Conservation (phyloP, 2,113 vertebrate species). For the Anhinga anhinga region DNA sequence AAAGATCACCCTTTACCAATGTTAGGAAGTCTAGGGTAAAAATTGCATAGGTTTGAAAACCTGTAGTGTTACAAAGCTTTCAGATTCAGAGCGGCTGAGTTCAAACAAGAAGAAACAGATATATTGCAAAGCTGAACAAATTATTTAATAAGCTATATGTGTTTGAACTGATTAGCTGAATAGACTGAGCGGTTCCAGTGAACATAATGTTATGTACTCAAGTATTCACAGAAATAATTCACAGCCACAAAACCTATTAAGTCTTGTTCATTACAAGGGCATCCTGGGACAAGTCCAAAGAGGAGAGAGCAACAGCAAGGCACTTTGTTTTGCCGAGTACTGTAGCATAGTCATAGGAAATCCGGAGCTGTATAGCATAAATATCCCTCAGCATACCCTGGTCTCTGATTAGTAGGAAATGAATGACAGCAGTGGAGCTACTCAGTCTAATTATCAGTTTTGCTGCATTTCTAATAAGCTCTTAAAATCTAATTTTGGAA, state of each 20-base stretch:
- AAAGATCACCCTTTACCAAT: not conserved
- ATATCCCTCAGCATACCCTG: constrained; percentile 2
- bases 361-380: constrained; percentile 14
- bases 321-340: not conserved
- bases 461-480: constrained; percentile 39
- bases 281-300: constrained; percentile 24
- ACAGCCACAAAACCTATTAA: constrained; percentile 43
- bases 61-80: not conserved
- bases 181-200: not conserved
- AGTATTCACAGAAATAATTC: constrained; percentile 54
- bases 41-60: not conserved
- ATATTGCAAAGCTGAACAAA: constrained; percentile 8
- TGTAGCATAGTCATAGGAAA: constrained; percentile 20
- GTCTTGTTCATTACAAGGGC: constrained; percentile 27
- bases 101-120: constrained; percentile 28
- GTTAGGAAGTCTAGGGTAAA: not conserved
- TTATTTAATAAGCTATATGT: constrained; percentile 39
- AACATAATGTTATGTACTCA: constrained; percentile 7
- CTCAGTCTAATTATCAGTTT: constrained; percentile 54
- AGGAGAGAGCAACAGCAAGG: not conserved
- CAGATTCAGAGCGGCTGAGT: not conserved
- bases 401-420: constrained; percentile 58
- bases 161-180: constrained; percentile 33
- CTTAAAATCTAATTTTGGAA: constrained; percentile 59
- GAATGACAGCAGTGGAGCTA: constrained; percentile 42